These are phyloP conservation scores for Cyprinodon tularosa DNA, from an alignment of 2,113 vertebrate genomes.

Conservation along the genomic window DNA sequence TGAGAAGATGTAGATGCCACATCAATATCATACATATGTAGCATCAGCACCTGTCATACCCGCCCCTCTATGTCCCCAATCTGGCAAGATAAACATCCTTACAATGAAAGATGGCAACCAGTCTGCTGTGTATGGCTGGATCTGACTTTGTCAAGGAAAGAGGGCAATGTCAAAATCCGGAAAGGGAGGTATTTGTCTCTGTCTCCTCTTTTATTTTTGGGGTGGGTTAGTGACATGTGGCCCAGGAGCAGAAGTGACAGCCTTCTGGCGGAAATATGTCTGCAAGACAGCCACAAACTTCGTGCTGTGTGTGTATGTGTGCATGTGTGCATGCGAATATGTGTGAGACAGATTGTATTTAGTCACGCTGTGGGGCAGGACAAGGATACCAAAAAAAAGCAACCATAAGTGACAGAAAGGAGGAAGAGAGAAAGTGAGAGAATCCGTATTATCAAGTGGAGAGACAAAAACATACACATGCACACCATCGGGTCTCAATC, in stretches of 20 bases:
- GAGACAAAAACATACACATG: constrained; percentile 13
- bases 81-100: constrained; percentile 6
- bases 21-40: constrained; percentile 4
- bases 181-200: constrained; percentile 36
- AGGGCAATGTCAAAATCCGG: constrained; percentile 41
- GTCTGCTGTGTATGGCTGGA: constrained; percentile 10
- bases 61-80: background rate
- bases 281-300: constrained; percentile 28
- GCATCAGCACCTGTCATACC: background rate
- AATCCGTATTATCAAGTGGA: constrained; percentile 57
- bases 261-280: constrained; percentile 59
- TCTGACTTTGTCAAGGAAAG: constrained; percentile 15
- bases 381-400: constrained; percentile 63
- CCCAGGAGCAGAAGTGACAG: constrained; percentile 56
- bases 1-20: constrained; percentile 14
- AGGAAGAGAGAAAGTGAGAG: constrained; percentile 40
- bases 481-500: background rate
- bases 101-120: constrained; percentile 39
- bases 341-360: constrained; percentile 53
- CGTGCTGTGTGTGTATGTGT: constrained; percentile 12
- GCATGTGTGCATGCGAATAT: constrained; percentile 6
- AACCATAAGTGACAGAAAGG: constrained; percentile 64
- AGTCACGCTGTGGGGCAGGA: constrained; percentile 70
- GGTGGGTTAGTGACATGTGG: constrained; percentile 34
- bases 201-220: constrained; percentile 20